Base-by-base conservation (phyloP, 2,113 vertebrate species). In the Dicaeum eximium region DNA sequence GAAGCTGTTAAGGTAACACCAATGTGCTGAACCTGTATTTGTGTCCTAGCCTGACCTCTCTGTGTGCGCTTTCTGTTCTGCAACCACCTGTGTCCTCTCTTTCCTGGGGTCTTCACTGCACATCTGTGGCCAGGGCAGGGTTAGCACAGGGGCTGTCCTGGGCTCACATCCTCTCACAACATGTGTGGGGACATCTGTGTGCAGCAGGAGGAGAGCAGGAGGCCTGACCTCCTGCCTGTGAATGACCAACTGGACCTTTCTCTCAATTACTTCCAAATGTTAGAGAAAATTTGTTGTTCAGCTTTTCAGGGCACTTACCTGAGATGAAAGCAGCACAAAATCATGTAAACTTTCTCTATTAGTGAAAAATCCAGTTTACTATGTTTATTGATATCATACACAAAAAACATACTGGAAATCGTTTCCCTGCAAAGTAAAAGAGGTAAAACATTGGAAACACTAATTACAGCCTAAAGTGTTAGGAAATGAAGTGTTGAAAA, bases 171-270 rank as follows among this genome's bases (percentile, higher is more conserved):
- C 27, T 47, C 42, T n/a, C 15, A 2, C 18, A 24, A 28, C 12
- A 0, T 1, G 13, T 33, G 9, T 37, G 38, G 27, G 44, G 45
- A 54, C 44, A 54, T 33, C 35, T 1, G 2, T 18, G 6, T 6
- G 15, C 57, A 84, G 51, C 30, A 57, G 60, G 44, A 48, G 45
- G 40, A 45, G 38, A 38, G 21, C 15, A 10, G 44, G 24, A 44
- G 25, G 23, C n/a, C 44, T 64, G 27, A 42, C 47, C 15, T 69
- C 31, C 56, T 80, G 72, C 5, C 28, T 54, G 16, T 18, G 44
- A 30, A 13, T 1, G 2, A 16, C 69, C 58, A 23, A 17, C 42
- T 58, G 33, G 1, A 14, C 60, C 62, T 80, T 66, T 61, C 10
- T 40, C 54, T 72, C 44, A 19, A 16, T n/a, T 64, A 11, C 40